Evolutionary conservation across 37 sponge, comb jelly and placozoan genomes (phyloP).

Genomic region (Crambe crambe): DNA sequence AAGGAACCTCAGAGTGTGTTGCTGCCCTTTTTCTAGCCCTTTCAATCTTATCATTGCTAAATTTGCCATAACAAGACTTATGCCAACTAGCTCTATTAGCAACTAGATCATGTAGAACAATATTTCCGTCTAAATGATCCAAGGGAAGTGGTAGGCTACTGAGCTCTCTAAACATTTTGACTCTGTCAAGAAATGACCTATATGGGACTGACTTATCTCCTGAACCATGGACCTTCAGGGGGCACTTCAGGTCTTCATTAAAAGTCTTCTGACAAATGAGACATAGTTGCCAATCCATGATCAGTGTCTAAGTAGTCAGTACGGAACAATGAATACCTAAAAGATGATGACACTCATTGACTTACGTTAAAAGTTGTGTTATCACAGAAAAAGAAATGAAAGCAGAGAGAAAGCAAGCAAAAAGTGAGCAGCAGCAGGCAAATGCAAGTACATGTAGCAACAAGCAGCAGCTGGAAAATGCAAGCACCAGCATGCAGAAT

Average conservation of each 20-base stretch:
- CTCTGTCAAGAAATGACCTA: constrained; percentile 11
- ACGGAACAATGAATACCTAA: not conserved
- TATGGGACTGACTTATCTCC: constrained; percentile 12
- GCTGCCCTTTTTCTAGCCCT: not conserved
- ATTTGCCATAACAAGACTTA: not conserved
- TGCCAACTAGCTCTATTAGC: constrained; percentile 4
- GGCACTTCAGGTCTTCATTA: constrained; percentile 1
- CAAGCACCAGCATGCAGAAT: not conserved
- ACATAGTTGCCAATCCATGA: not conserved
- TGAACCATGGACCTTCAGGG: constrained; percentile 1
- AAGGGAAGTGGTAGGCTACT: not conserved
- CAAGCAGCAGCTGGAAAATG: not conserved
- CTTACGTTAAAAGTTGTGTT: not conserved
- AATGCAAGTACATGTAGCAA: too few relatives aligned
- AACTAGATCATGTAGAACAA: constrained; percentile 1
- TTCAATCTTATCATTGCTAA: not conserved
- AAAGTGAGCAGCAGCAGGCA: not conserved
- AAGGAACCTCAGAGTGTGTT: not conserved
- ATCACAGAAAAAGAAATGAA: too few relatives aligned
- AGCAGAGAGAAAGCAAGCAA: not conserved
- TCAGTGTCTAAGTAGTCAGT: too few relatives aligned
- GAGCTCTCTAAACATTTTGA: not conserved
- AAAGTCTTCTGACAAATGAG: not conserved
- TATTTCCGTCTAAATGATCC: not conserved
- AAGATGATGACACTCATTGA: not conserved